These are phyloP conservation scores for Etia nguti DNA, from an alignment of 2,113 vertebrate species.

Conservation along the genomic window DNA sequence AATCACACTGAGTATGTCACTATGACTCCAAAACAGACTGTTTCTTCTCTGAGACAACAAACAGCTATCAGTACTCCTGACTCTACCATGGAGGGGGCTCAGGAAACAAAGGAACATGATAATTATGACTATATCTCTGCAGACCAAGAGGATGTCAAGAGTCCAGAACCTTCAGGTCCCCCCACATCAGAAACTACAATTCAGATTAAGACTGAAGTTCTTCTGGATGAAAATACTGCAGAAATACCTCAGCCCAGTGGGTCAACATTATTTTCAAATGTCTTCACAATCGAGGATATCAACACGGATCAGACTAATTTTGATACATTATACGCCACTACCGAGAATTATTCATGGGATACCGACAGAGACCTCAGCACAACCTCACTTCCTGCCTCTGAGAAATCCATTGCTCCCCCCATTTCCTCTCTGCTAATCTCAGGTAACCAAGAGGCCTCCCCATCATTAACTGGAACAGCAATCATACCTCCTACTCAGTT, in stretches of 20 bases:
- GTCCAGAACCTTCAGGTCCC: background rate
- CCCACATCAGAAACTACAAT: background rate
- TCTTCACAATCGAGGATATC: background rate
- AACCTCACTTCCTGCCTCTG: constrained; percentile 16
- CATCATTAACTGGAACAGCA: constrained; percentile 45
- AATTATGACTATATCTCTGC: background rate
- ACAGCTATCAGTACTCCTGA: background rate
- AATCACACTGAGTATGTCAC: background rate
- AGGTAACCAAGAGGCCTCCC: constrained; percentile 37
- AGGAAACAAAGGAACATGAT: background rate
- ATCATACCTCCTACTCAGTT: constrained; percentile 22
- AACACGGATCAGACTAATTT: background rate
- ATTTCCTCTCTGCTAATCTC: constrained; percentile 14
- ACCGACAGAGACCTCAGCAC: constrained; percentile 1
- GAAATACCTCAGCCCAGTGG: constrained; percentile 8
- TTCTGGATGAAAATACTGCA: background rate
- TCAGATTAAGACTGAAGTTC: constrained; percentile 9
- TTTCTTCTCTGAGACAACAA: background rate
- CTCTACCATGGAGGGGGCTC: background rate
- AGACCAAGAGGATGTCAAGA: background rate
- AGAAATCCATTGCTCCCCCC: background rate
- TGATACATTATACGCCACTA: background rate
- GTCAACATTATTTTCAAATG: background rate
- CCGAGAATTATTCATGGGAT: background rate
- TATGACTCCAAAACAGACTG: background rate